Percentiles rank a stretch among this genome's conserved stretches.
These are phyloP conservation scores for Wasmannia auropunctata DNA, from an alignment of 1,140 invertebrate species.

Conservation along the genomic window DNA sequence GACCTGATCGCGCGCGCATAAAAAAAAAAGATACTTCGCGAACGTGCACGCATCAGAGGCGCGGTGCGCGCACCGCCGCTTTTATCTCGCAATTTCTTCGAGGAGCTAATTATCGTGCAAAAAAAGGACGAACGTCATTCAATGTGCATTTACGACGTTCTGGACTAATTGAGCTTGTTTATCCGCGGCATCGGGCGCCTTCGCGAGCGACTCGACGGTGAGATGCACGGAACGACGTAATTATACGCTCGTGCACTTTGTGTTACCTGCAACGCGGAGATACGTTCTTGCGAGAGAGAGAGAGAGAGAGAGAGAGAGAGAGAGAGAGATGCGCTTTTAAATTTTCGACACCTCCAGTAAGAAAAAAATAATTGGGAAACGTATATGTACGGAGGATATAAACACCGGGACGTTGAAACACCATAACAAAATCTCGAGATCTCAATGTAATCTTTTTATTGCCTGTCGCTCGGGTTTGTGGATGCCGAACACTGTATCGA, in stretches of 20 bases:
- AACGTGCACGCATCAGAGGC: background rate
- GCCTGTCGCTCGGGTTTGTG: background rate
- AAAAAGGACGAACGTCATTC: conserved; percentile 50
- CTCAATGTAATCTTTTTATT: background rate
- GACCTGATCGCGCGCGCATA: background rate
- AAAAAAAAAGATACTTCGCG: conserved; percentile 21
- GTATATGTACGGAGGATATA: background rate
- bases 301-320: too few species aligned
- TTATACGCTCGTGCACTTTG: conserved; percentile 37
- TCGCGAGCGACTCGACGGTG: conserved; percentile 32
- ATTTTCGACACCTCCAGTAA: conserved; percentile 24
- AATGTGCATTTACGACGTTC: conserved; percentile 51
- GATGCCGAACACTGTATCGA: background rate
- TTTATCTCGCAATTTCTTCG: conserved; percentile 23
- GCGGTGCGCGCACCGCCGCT: background rate
- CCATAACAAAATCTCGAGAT: background rate
- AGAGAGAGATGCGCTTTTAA: conserved; percentile 27
- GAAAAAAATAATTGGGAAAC: background rate
- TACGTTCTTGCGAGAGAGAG: conserved; percentile 15
- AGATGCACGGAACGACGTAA: conserved; percentile 42
- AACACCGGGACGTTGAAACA: background rate
- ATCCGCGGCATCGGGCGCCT: conserved; percentile 35
- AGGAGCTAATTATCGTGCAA: conserved; percentile 60
- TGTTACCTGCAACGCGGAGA: conserved; percentile 24
- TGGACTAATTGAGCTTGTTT: conserved; percentile 55